Conservation (phyloP, 2,113 vertebrate species). For the Porphyrio hochstetteri region DNA sequence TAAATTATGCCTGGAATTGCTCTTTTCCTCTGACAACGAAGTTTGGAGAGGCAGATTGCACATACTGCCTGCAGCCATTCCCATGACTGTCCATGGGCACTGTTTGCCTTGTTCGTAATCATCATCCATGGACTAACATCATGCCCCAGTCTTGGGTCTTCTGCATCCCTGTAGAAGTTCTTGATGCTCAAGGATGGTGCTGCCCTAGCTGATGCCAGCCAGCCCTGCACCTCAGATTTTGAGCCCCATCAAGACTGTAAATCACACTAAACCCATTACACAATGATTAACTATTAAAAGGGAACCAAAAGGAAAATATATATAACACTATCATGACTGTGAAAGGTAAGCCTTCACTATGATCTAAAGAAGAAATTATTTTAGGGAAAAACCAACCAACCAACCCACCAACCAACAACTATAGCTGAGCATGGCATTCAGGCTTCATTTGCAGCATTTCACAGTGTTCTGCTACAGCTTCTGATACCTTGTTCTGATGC, state of each 20-base stretch:
- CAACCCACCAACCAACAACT: too few relatives aligned
- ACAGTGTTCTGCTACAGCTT: background rate
- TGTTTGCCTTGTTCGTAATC: background rate
- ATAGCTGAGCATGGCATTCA: background rate
- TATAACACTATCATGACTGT: background rate
- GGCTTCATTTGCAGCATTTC: background rate
- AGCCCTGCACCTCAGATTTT: background rate
- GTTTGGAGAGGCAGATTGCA: background rate
- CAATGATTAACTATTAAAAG: background rate
- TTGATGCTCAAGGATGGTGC: background rate
- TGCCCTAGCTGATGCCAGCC: background rate
- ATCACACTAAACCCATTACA: background rate
- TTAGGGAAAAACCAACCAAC: background rate
- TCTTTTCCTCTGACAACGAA: background rate
- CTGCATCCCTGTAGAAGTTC: accelerated
- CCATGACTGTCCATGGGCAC: accelerated
- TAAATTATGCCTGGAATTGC: background rate
- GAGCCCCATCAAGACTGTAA: background rate
- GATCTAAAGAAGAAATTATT: background rate
- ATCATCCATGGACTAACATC: accelerated
- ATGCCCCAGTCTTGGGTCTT: accelerated
- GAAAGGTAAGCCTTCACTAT: background rate
- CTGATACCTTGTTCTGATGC: background rate
- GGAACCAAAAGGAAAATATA: background rate
- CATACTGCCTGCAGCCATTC: background rate